Conservation (phyloP, 2,113 vertebrate genomes). For the Mus pahari region DNA sequence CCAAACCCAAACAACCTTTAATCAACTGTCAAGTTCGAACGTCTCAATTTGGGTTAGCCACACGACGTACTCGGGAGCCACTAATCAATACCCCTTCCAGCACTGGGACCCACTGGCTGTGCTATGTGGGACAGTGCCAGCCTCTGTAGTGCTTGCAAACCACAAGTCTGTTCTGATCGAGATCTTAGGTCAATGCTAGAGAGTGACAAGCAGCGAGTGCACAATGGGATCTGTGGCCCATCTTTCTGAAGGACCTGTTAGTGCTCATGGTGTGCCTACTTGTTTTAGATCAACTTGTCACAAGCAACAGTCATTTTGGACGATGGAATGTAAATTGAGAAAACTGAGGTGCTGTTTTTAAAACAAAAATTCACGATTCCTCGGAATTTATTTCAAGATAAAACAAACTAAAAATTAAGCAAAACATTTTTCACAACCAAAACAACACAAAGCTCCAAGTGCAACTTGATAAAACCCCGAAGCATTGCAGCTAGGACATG, state of each 20-base stretch:
- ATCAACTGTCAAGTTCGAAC: background rate
- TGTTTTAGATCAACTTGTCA: background rate
- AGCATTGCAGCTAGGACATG: background rate
- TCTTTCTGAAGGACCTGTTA: background rate
- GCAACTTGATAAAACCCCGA: background rate
- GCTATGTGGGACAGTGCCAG: background rate
- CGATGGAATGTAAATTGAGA: too few relatives aligned
- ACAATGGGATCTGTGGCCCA: background rate
- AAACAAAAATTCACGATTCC: background rate
- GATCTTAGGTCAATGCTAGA: background rate
- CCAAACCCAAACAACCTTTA: background rate
- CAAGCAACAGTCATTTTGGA: background rate
- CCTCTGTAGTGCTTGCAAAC: background rate
- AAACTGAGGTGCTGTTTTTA: background rate
- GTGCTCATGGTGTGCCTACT: too few relatives aligned
- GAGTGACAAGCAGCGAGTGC: background rate
- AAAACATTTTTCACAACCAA: background rate
- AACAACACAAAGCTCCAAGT: background rate
- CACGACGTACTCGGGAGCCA: background rate
- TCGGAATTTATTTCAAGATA: conserved; percentile 34
- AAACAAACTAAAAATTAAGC: conserved; percentile 20
- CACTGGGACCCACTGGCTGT: background rate
- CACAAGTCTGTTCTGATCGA: background rate
- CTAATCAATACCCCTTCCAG: background rate
- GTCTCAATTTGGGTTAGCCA: background rate